These are phyloP conservation scores for Psilopsiagon aurifrons DNA, from an alignment of 2,113 vertebrate species.

Conservation along the genomic window DNA sequence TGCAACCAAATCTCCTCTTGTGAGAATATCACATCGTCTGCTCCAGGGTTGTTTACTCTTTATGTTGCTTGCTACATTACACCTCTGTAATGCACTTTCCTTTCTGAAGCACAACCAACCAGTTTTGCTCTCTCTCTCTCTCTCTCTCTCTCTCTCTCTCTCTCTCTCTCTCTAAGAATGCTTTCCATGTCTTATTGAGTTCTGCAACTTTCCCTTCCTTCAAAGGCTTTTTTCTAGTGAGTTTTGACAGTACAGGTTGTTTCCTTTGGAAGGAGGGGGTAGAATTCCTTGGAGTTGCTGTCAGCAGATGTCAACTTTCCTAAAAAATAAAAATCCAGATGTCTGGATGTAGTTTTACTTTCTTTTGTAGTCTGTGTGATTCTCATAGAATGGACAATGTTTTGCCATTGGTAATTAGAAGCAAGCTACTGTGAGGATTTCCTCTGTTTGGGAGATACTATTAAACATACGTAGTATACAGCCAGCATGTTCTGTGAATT, in stretches of 20 bases:
- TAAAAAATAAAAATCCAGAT: background rate
- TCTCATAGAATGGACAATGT: background rate
- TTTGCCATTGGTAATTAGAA: background rate
- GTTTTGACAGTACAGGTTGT: background rate
- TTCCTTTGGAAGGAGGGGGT: background rate
- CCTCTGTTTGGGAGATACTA: background rate
- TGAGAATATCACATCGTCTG: background rate
- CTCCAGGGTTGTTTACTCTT: background rate
- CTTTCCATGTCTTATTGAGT: background rate
- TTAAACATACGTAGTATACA: background rate
- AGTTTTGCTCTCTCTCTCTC: background rate
- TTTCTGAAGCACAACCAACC: background rate
- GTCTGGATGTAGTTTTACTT: background rate
- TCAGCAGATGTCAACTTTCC: background rate
- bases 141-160: too few relatives aligned
- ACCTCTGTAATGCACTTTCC: background rate
- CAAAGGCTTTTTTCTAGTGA: background rate
- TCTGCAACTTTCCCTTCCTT: background rate
- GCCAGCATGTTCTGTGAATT: background rate
- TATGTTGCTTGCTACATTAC: accelerated
- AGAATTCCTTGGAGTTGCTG: background rate
- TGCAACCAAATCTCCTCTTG: background rate
- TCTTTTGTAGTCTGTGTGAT: background rate
- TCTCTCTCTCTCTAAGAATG: background rate
- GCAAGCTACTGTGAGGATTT: background rate